Base-by-base conservation (phyloP, 2,888 invertebrate genomes). In the Oscheius onirici region DNA sequence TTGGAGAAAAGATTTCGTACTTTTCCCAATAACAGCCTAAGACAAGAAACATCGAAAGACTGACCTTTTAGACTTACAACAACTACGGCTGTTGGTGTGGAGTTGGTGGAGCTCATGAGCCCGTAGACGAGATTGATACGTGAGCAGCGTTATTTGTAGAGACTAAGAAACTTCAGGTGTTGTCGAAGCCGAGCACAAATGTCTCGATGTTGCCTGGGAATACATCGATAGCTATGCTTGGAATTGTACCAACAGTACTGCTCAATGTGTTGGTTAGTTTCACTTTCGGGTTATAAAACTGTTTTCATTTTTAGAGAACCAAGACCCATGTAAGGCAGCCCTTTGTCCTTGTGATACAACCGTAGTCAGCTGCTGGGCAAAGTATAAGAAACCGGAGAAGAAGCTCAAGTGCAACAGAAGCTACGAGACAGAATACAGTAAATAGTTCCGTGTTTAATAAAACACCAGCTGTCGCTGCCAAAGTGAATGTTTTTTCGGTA, bases 41-140 rank as follows among this genome's bases (percentile, higher is more conserved):
- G n/a, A n/a, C n/a, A n/a, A n/a, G n/a, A n/a, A n/a, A n/a, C n/a
- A n/a, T n/a, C n/a, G n/a, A n/a, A 40, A n/a, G 20, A 1, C 0
- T 43, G 13, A 26, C 15, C 28, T 63, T 67, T 3, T 41, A 78
- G 78, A 60, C 73, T 52, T 86, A 86, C 72, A 84, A 86, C 71
- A 82, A 84, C 69, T 86, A 86, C 72, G 86, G 86, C 34, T 82
- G 82, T 54, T 82, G 82, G 82, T 86, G 86, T 65, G 86, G 86
- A n/a, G 71, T 84, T 28, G 86, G 86, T 1, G 86, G 86, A 26
- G 71, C 80, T 11, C 81, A 82, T 52, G 74, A 72, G 28, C 86
- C 86, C 2, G 78, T 86, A 2, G 86, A 86, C 68, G 84, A 77
- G 24, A 86, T 86, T 61, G 86, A 86, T 63, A 75, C 76, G 82